A percentile compares a stretch with the other conserved stretches of the same genome.
Evolutionary conservation across 2,797 vertebrate species (phyloP).

Genomic region (Martes flavigula): DNA sequence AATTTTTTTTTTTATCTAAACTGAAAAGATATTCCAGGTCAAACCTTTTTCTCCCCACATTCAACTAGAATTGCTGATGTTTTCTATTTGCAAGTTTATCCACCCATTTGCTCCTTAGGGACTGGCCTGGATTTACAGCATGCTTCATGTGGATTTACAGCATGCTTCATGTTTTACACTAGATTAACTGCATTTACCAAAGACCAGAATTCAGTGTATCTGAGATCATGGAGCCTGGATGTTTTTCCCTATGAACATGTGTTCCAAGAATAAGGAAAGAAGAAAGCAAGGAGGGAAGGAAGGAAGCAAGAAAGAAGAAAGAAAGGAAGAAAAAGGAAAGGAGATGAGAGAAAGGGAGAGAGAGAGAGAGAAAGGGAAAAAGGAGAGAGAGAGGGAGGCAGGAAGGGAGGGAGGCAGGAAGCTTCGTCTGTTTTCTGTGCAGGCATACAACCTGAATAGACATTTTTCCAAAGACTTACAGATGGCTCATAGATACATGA

Average conservation of each 20-base stretch:
- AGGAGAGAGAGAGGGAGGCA: fast-evolving
- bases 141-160: neutral
- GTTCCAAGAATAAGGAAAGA: neutral
- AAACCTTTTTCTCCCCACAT: neutral
- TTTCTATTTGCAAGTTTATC: neutral
- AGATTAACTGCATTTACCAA: neutral
- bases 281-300: too few species aligned
- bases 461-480: neutral
- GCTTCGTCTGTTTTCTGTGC: neutral
- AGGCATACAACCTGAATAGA: neutral
- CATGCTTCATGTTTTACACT: neutral
- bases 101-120: neutral
- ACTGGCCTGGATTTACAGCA: neutral
- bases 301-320: fast-evolving
- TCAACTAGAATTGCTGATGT: neutral
- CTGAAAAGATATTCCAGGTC: neutral
- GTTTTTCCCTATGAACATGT: neutral
- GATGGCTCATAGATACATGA: neutral
- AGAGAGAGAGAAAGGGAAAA: neutral
- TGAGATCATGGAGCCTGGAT: neutral
- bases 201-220: neutral
- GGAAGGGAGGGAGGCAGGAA: neutral
- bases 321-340: too few species aligned
- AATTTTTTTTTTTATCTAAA: neutral
- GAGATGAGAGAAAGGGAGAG: neutral